A percentile compares a stretch with the other conserved stretches of the same genome.
Evolutionary conservation across 2,797 vertebrate species (phyloP).

Genomic region (Neoniphon sammara): DNA sequence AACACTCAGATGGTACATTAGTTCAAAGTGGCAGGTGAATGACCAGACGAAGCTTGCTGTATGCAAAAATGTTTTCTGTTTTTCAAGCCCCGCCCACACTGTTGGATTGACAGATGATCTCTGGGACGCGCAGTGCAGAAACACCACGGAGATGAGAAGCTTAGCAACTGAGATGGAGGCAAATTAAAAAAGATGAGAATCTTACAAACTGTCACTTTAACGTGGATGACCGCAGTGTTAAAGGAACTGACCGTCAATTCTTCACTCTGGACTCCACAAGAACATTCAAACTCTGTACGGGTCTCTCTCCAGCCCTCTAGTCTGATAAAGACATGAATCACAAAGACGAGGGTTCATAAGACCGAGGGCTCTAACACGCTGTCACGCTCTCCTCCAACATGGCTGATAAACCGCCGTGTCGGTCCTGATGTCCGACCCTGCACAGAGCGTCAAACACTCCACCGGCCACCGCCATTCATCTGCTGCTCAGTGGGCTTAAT

Average conservation of each 20-base stretch:
- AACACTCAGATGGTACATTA: too few species aligned
- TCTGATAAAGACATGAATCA: background rate
- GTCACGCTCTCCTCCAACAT: conserved; percentile 1
- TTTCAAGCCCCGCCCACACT: too few species aligned
- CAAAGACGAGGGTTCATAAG: conserved; percentile 3
- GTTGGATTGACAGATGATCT: too few species aligned
- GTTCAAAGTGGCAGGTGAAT: too few species aligned
- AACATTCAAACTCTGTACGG: conserved; percentile 23
- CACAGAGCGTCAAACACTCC: conserved; percentile 40
- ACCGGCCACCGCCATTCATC: conserved; percentile 24
- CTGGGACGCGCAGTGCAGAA: too few species aligned
- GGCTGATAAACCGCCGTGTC: conserved; percentile 15
- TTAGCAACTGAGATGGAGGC: too few species aligned
- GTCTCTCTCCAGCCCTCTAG: background rate
- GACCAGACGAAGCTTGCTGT: too few species aligned
- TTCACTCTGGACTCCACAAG: conserved; percentile 11
- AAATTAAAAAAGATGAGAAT: too few species aligned
- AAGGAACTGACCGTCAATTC: too few species aligned
- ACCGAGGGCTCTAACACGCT: background rate
- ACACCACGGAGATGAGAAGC: too few species aligned
- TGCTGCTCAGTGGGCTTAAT: conserved; percentile 36
- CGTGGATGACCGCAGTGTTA: background rate
- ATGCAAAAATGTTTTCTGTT: too few species aligned
- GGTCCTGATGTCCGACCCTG: conserved; percentile 28
- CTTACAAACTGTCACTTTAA: too few species aligned